Evolutionary conservation across 1,140 invertebrate genomes (phyloP).

Genomic region (Drosophila trapezifrons): DNA sequence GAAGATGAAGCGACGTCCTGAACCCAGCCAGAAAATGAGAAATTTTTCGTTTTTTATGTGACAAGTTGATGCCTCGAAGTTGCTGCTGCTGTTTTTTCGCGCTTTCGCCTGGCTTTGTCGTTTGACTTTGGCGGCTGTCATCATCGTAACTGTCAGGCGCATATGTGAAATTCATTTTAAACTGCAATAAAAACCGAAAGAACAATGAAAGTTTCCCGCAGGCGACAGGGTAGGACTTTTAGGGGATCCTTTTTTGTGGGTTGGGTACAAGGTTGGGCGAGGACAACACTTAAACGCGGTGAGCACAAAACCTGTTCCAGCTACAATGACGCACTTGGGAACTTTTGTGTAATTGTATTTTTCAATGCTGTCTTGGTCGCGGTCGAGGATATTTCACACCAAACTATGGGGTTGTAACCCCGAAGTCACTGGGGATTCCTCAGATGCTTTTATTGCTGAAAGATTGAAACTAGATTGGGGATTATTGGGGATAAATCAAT

Average conservation of each 20-base stretch:
- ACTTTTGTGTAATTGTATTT: constrained; percentile 73
- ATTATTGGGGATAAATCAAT: constrained; percentile 15
- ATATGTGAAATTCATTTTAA: constrained; percentile 77
- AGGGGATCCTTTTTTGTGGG: neutral
- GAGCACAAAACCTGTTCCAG: constrained; percentile 30
- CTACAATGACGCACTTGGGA: constrained; percentile 63
- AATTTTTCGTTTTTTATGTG: constrained; percentile 54
- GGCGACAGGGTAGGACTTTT: constrained; percentile 6
- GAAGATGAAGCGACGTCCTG: constrained; percentile 49
- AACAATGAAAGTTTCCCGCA: constrained; percentile 61
- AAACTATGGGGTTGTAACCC: constrained; percentile 9
- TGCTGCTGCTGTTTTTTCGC: constrained; percentile 2
- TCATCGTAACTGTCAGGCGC: constrained; percentile 62
- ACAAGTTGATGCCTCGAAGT: constrained; percentile 42
- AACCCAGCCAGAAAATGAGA: constrained; percentile 35
- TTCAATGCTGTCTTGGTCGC: constrained; percentile 15
- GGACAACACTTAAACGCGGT: constrained; percentile 45
- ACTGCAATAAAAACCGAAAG: constrained; percentile 76
- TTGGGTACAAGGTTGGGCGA: neutral
- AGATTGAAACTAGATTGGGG: constrained; percentile 34
- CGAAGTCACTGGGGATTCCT: constrained; percentile 4
- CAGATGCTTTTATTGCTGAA: constrained; percentile 10
- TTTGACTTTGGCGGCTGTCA: constrained; percentile 57
- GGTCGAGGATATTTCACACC: constrained; percentile 9
- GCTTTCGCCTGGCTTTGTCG: constrained; percentile 11